Percentiles rank a stretch among this genome's conserved stretches.
phyloP scores from a whole-genome alignment of 2,113 vertebrate species.

The Condylura cristata region DNA sequence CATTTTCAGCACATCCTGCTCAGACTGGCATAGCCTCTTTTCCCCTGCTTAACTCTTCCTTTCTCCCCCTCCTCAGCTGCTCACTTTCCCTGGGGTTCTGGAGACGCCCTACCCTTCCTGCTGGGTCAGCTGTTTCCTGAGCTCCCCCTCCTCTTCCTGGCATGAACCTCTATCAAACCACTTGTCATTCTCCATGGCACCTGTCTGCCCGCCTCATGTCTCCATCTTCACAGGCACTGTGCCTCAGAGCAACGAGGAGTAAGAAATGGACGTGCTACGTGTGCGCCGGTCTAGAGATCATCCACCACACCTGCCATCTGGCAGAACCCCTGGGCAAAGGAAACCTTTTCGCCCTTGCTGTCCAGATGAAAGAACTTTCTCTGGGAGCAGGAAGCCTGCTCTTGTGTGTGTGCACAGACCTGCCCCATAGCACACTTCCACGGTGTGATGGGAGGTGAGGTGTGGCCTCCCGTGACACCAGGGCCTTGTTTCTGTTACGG shows the following conservation, averaged over 20 bases:
- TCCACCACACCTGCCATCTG: no score
- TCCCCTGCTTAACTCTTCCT: background rate
- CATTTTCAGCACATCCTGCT: background rate
- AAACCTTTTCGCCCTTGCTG: background rate
- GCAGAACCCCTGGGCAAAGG: background rate
- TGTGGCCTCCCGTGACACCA: background rate
- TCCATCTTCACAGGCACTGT: background rate
- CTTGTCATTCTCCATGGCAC: background rate
- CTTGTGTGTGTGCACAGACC: rapidly evolving
- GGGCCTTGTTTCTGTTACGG: constrained; percentile 32
- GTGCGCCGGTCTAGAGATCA: background rate
- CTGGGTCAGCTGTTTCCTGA: background rate
- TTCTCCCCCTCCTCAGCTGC: background rate
- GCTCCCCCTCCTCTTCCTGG: background rate
- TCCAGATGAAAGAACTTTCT: background rate
- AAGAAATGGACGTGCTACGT: background rate
- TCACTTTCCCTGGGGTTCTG: background rate
- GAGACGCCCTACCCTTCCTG: background rate
- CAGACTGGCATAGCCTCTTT: background rate
- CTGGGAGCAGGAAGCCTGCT: background rate
- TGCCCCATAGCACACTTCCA: constrained; percentile 12
- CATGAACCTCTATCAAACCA: rapidly evolving
- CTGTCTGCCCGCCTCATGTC: background rate
- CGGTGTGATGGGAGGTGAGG: background rate
- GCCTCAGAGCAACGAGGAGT: background rate